phyloP scores from a whole-genome alignment of 2,888 invertebrate species.

The Microctonus aethiopoides region DNA sequence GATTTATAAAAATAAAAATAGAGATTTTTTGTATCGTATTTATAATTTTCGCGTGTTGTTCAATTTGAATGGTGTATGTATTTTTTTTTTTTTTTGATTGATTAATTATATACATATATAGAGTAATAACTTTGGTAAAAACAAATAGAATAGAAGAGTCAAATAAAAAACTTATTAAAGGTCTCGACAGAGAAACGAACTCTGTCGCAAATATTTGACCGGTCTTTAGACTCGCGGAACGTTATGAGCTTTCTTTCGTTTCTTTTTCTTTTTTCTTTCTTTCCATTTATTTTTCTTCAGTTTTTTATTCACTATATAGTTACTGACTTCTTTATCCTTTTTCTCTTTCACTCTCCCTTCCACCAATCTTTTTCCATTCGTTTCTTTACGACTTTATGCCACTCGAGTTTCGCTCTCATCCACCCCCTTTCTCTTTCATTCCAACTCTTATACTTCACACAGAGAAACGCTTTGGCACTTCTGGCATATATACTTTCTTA shows the following conservation, averaged over 20 bases:
- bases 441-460: constrained; percentile 17
- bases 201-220: constrained; percentile 61
- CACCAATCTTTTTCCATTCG: constrained; percentile 34
- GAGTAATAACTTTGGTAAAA: not conserved
- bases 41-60: too few species aligned
- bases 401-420: constrained; percentile 34
- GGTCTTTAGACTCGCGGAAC: constrained; percentile 50
- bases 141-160: constrained; percentile 52
- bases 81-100: too few species aligned
- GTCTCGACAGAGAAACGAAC: constrained; percentile 40
- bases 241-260: constrained; percentile 50
- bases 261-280: constrained; percentile 15
- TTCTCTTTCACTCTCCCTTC: constrained; percentile 6
- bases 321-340: constrained; percentile 31
- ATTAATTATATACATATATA: not conserved
- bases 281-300: constrained; percentile 10
- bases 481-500: not conserved
- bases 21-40: too few species aligned
- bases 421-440: constrained; percentile 10
- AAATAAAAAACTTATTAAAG: constrained; percentile 61
- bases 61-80: not conserved
- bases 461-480: not conserved
- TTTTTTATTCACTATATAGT: constrained; percentile 23
- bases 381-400: constrained; percentile 43
- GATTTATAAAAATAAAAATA: too few species aligned